Conservation (phyloP, 2,113 vertebrate species). For the Trematocara unimaculatum region DNA sequence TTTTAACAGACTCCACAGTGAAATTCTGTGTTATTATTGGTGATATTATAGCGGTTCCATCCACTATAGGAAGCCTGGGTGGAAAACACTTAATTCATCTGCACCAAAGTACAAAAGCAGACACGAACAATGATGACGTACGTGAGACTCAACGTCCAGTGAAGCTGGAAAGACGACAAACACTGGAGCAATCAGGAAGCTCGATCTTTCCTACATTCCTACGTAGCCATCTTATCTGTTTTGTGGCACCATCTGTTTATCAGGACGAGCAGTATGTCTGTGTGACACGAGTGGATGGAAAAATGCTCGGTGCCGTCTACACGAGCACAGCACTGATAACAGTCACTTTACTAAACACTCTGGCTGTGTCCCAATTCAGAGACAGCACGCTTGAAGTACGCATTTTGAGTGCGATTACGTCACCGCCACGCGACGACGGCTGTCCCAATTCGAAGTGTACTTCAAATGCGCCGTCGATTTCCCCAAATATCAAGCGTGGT, state of each 20-base stretch:
- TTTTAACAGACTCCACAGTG: neutral
- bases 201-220: neutral
- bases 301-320: neutral
- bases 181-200: neutral
- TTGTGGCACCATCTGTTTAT: neutral
- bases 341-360: neutral
- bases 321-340: neutral
- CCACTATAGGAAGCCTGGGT: neutral
- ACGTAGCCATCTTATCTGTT: neutral
- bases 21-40: neutral
- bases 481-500: too few relatives aligned
- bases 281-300: neutral
- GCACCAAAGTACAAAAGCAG: neutral
- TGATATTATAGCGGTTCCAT: neutral
- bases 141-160: neutral
- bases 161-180: neutral
- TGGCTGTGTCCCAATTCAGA: neutral
- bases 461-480: too few relatives aligned
- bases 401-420: too few relatives aligned
- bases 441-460: too few relatives aligned
- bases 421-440: too few relatives aligned
- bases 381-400: rapidly evolving
- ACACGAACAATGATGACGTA: neutral
- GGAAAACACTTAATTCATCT: neutral
- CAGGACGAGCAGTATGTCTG: neutral